phyloP scores from a whole-genome alignment of 2,888 invertebrate genomes.

The Mactromeris polynyma region DNA sequence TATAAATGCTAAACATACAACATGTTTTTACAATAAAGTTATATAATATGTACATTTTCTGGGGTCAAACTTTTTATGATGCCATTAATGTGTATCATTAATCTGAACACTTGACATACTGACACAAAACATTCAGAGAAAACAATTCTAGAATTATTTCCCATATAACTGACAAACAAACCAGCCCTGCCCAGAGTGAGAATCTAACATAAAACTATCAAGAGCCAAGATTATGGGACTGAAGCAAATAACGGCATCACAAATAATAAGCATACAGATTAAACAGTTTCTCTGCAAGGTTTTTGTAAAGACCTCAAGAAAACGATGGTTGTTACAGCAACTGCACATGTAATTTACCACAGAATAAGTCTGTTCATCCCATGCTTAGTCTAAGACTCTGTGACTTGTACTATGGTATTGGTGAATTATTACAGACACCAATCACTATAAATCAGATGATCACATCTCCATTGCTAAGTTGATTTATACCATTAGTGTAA shows the following conservation, averaged over 20 bases:
- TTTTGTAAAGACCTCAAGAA: not conserved
- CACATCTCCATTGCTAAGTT: not conserved
- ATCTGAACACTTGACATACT: not conserved
- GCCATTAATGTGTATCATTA: not conserved
- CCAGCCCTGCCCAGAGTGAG: slow-evolving; percentile 6
- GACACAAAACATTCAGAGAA: not conserved
- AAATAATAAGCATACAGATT: not conserved
- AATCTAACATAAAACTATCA: not conserved
- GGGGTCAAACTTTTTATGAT: not conserved
- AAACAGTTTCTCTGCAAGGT: not conserved
- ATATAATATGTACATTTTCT: not conserved
- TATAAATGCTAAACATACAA: not conserved
- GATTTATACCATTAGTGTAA: slow-evolving; percentile 17
- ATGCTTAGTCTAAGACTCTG: not conserved
- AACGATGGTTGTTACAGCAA: not conserved
- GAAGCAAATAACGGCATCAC: not conserved
- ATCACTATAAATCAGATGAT: slow-evolving; percentile 6
- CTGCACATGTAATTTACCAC: not conserved
- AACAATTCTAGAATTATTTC: not conserved
- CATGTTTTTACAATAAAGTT: not conserved
- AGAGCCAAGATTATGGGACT: not conserved
- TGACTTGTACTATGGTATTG: not conserved
- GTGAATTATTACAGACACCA: not conserved
- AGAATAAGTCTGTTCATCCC: not conserved
- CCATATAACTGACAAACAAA: slow-evolving; percentile 13